Conservation (phyloP, 53 echinoderm and acorn worm genomes). For the Pentamera pediparva region DNA sequence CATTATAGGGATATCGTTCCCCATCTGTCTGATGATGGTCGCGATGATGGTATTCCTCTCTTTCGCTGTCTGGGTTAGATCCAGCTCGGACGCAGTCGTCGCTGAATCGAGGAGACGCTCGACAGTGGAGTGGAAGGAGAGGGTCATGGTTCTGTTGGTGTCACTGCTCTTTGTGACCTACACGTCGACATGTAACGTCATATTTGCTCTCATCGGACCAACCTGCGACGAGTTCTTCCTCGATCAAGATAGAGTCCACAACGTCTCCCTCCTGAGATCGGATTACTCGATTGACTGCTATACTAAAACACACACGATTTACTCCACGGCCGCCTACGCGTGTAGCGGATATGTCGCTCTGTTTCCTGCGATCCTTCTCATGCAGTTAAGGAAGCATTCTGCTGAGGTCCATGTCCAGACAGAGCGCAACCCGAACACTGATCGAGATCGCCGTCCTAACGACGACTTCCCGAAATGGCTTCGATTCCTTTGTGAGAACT, state of each 20-base stretch:
- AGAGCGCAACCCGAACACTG: no score
- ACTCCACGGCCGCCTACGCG: no score
- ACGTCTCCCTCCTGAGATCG: conserved; percentile 2
- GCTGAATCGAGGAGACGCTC: no score
- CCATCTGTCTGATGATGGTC: background rate
- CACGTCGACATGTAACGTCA: conserved; percentile 23
- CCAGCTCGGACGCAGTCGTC: no score
- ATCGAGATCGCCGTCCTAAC: no score
- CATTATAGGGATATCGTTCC: conserved; percentile 6
- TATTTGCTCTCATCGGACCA: background rate
- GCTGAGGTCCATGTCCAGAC: no score
- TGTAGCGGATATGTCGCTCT: no score
- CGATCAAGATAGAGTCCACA: background rate
- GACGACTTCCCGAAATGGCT: no score
- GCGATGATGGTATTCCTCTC: background rate
- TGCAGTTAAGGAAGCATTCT: no score
- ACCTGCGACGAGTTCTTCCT: conserved; percentile 6
- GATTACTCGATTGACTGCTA: conserved; percentile 18
- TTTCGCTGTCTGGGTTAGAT: background rate
- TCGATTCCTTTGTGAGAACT: no score
- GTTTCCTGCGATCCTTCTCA: no score
- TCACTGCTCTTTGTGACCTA: conserved; percentile 14
- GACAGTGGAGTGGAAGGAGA: no score
- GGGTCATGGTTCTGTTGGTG: background rate
- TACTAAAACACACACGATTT: background rate